Evolutionary conservation across 2,888 invertebrate genomes (phyloP), one percentile per base, ranked within the genome.

Genomic region (Lamellibrachia columna): DNA sequence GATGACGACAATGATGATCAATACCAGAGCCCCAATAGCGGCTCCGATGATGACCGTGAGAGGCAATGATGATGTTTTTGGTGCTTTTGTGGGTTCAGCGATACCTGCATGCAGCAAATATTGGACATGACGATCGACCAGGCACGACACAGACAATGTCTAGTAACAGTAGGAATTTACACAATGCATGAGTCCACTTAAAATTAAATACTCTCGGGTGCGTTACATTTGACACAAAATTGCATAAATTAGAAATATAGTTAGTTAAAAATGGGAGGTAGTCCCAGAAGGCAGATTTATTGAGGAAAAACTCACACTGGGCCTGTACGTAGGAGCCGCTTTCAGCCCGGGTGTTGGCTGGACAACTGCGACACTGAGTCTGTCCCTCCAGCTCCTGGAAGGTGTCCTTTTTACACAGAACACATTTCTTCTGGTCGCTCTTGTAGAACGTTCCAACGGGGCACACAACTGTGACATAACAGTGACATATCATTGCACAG

Each of bases 301-400:
- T 55, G 55, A 15, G n/a, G 75, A 22, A 28, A 6, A 1, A 91
- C 91, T 91, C 40, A 91, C 91, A 91, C 91, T 52, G 91, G n/a
- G 52, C 91, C 53, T 52, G 52, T n/a, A 91, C 22, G 91, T 91
- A 91, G 53, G 91, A 52, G 53, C 91, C 91, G 2, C 11, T 4
- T 4, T 52, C 52, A 28, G 91, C n/a, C 28, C 3, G 11, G 91
- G 52, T 52, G 9, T 28, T 11, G 22, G 91, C 52, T 0, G 91
- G 91, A 53, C 91, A 91, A 40, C 40, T 91, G 52, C 53, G 52
- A 53, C 91, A 91, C 1, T 91, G 91, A 15, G 91, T 91, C 91
- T 91, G 91, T 9, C 91, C 91, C 91, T 91, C 91, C 91, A 91
- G 52, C 52, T 91, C 91, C 91, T 91, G 91, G 91, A 28, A 91